These are phyloP conservation scores for Notamacropus eugenii DNA, from an alignment of 2,797 vertebrate genomes.

Conservation along the genomic window DNA sequence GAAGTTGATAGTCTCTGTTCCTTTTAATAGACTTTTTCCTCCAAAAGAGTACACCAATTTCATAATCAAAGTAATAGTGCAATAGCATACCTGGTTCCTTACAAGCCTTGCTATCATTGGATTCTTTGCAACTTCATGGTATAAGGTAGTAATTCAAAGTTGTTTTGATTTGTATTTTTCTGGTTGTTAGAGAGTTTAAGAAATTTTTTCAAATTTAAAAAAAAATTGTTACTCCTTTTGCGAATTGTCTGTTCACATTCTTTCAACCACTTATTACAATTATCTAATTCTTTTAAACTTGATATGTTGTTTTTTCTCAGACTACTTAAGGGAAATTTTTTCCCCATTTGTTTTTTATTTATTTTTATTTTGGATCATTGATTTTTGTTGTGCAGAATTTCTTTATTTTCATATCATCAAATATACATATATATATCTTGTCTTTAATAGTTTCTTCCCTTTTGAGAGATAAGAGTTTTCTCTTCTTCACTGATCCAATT, in stretches of 20 bases:
- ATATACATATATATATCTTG: neutral
- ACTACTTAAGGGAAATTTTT: neutral
- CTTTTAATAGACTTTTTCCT: neutral
- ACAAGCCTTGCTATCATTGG: neutral
- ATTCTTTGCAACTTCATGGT: neutral
- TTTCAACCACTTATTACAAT: neutral
- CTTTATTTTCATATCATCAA: neutral
- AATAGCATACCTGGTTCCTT: neutral
- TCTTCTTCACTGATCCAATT: neutral
- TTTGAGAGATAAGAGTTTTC: neutral
- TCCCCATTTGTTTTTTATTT: fast-evolving
- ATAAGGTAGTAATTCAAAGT: neutral
- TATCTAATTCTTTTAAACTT: neutral
- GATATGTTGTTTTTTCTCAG: neutral
- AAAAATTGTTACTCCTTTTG: neutral
- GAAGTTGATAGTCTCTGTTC: neutral
- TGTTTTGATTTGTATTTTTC: neutral
- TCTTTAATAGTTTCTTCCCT: neutral
- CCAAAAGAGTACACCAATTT: neutral
- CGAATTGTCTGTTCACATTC: neutral
- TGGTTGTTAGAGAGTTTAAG: neutral
- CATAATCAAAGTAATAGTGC: neutral
- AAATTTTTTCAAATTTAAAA: neutral
- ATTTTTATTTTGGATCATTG: neutral
- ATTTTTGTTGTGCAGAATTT: neutral